Conservation (phyloP, 2,888 invertebrate species). For the Dorcus hopei region DNA sequence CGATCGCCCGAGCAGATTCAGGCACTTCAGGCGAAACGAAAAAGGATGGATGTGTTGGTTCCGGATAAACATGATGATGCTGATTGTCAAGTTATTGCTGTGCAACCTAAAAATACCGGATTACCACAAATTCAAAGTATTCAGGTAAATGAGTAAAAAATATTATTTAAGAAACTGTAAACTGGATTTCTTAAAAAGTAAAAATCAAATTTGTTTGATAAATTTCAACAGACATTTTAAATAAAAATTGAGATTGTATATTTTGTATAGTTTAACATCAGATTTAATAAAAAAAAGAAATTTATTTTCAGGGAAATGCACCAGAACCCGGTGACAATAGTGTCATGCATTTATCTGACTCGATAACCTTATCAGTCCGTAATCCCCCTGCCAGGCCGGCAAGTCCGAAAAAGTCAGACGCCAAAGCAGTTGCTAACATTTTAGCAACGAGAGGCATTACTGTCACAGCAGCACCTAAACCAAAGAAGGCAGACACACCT, state of each 20-base stretch:
- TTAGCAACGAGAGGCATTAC: slow-evolving; percentile 75
- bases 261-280: too few relatives aligned
- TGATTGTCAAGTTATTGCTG: slow-evolving; percentile 72
- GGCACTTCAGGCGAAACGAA: slow-evolving; percentile 44
- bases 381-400: slow-evolving; percentile 50
- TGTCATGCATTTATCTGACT: slow-evolving; percentile 67
- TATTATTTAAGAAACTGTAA: background rate
- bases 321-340: slow-evolving; percentile 49
- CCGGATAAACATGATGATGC: slow-evolving; percentile 71
- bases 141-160: slow-evolving; percentile 53
- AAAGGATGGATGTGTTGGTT: slow-evolving; percentile 62
- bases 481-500: slow-evolving; percentile 48
- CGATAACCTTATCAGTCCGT: slow-evolving; percentile 65
- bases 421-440: slow-evolving; percentile 73
- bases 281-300: too few relatives aligned
- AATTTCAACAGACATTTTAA: too few relatives aligned
- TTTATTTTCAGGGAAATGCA: slow-evolving; percentile 36
- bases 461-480: slow-evolving; percentile 61
- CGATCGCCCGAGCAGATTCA: slow-evolving; percentile 42
- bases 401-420: slow-evolving; percentile 61
- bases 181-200: background rate
- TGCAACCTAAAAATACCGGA: slow-evolving; percentile 68
- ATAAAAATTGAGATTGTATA: too few relatives aligned
- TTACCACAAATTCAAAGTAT: slow-evolving; percentile 73
- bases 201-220: background rate